Evolutionary conservation across 2,797 vertebrate species (phyloP), one percentile per base, ranked within the genome.

Genomic region (Pangasius larnaudii): DNA sequence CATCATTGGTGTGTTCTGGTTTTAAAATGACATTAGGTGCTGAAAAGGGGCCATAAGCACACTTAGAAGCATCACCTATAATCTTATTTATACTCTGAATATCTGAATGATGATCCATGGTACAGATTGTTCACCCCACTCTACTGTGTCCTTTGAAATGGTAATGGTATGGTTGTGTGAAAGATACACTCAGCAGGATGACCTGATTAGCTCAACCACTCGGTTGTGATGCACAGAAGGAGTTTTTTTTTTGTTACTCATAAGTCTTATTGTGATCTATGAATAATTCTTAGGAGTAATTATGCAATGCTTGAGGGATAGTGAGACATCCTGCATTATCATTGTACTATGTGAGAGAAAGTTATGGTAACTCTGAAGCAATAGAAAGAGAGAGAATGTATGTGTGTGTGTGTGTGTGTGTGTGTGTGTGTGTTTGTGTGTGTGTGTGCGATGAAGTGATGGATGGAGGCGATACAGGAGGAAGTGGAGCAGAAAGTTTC

Each of bases 401-500:
- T 67, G 33, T 19, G 69, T 72, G 30, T 69, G 36, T 46, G 39
- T 74, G 46, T 77, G 75, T 56, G 51, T 56, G 75, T 56, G 75
- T 58, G 53, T 79, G 75, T 78, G 75, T 79, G 79, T 81, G 79
- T 81, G 79, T 83, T 24, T 85, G 69, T 59, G 84, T 42, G 56
- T 80, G 27, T 72, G 27, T 42, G 85, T 61, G 49, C 36, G 71
- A 83, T 69, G 71, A 67, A 58, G 58, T 86, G 85, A 89, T 86
- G 69, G 79, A 86, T 89, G 59, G 74, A 78, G 58, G 33, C 10
- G 79, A 84, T 86, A 59, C 53, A 36, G 58, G 65, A 65, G 49
- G 88, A 78, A 86, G 85, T 89, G 88, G 80, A 89, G 85, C 79
- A 69, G 85, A 86, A 84, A 82, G 74, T 65, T 85, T 72, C 78